Evolutionary conservation across 1,140 invertebrate species (phyloP).

Genomic region (Andrena cerasifolii): DNA sequence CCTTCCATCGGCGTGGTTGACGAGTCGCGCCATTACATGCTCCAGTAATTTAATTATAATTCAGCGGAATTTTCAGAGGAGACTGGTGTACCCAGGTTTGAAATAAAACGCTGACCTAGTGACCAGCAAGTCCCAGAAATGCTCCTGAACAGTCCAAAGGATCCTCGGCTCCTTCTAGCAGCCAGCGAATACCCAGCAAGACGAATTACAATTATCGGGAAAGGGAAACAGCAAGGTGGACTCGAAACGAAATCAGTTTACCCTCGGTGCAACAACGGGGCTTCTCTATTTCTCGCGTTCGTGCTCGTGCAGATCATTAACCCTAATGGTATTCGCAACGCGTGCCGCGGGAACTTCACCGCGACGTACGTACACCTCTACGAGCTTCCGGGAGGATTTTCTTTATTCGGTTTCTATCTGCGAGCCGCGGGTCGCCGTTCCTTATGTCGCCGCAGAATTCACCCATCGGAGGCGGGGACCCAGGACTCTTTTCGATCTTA

Average conservation of each 20-base stretch:
- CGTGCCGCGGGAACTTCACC: slow-evolving; percentile 47
- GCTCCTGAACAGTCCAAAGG: too few species aligned
- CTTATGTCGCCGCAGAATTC: slow-evolving; percentile 6
- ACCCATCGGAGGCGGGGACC: not conserved
- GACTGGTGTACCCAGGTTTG: too few species aligned
- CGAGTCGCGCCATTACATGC: too few species aligned
- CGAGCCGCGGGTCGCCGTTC: not conserved
- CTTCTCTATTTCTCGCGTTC: slow-evolving; percentile 57
- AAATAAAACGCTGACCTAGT: too few species aligned
- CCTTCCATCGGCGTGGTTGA: too few species aligned
- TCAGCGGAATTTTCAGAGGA: too few species aligned
- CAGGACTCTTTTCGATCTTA: slow-evolving; percentile 50
- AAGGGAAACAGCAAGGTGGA: not conserved
- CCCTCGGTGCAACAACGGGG: slow-evolving; percentile 11
- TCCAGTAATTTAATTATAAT: too few species aligned
- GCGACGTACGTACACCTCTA: slow-evolving; percentile 12
- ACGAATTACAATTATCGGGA: slow-evolving; percentile 10
- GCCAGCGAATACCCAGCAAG: not conserved
- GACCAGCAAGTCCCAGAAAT: too few species aligned
- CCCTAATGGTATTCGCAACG: slow-evolving; percentile 58
- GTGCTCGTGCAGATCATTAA: slow-evolving; percentile 57
- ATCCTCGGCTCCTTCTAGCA: too few species aligned
- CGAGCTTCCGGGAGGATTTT: slow-evolving; percentile 57
- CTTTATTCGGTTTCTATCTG: slow-evolving; percentile 28
- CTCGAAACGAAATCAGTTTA: slow-evolving; percentile 38